Evolutionary conservation across 2,888 invertebrate species (phyloP).

Genomic region (Emmelina monodactyla): DNA sequence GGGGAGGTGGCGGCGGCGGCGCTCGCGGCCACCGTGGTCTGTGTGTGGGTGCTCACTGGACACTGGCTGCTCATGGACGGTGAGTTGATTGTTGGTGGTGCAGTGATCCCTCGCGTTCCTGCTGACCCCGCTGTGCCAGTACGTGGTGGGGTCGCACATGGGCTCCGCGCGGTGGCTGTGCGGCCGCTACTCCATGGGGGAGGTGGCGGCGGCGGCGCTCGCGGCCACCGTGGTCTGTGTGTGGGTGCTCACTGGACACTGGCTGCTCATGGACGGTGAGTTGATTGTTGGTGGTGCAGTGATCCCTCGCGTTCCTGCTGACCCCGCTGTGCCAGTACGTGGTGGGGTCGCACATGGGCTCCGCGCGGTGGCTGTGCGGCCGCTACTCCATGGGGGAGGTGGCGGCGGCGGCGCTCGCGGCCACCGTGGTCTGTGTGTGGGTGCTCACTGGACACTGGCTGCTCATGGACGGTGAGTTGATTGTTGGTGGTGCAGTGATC

Average conservation of each 20-base stretch:
- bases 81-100: conserved; percentile 44
- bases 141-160: conserved; percentile 75
- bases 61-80: conserved; percentile 99
- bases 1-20: conserved; percentile 94
- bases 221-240: conserved; percentile 94
- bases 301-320: conserved; percentile 93
- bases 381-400: conserved; percentile 95
- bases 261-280: conserved; percentile 95
- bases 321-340: conserved; percentile 98
- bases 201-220: conserved; percentile 90
- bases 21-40: conserved; percentile 90
- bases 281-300: conserved; percentile 7
- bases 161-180: conserved; percentile 80
- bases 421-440: conserved; percentile 96
- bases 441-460: conserved; percentile 98
- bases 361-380: conserved; percentile 85
- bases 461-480: conserved; percentile 86
- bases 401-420: conserved; percentile 89
- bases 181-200: conserved; percentile 94
- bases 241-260: conserved; percentile 97
- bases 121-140: conserved; percentile 96
- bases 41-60: conserved; percentile 97
- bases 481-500: conserved; percentile 42
- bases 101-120: conserved; percentile 96
- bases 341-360: conserved; percentile 68